Evolutionary conservation across 2,797 vertebrate species (phyloP), one percentile per base, ranked within the genome.

Genomic region (Xyrichtys novacula): DNA sequence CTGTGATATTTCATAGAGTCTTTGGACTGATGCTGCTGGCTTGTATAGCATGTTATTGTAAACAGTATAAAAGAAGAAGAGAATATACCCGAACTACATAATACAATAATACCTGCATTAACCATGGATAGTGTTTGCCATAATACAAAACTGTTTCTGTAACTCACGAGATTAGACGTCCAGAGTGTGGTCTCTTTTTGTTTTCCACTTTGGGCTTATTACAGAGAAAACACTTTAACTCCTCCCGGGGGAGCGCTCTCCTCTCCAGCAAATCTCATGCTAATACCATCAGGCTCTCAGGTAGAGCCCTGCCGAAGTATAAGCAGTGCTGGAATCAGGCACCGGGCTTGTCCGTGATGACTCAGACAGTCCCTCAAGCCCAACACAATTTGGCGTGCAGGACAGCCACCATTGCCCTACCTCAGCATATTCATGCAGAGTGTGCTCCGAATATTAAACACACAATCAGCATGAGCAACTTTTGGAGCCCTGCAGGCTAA

Each of bases 281-380:
- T 79, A 84, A 85, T 77, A 71, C 53, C 66, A 72, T 67, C 75
- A 69, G 46, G 64, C 59, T 80, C 55, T 23, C 76, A 82, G 78
- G 81, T 78, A 69, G 49, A 85, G 55, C 48, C 36, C 49, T 52
- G 68, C 52, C 36, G 3, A 54, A 78, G 67, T 69, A 67, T 86
- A 72, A 78, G 76, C 66, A 59, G 42, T 76, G 69, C 70, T 84
- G 69, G 78, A 89, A 88, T 87, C 80, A 81, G 50, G 83, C 68
- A 49, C 64, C 53, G 59, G 70, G 72, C 81, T 81, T 69, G 78
- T 85, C 84, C 88, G 72, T 63, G 78, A 86, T 91, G 85, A 85
- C 81, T 89, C 88, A 88, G 80, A 83, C 69, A 20, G 84, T 89
- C 85, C 87, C 89, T 88, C 76, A 91, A 85, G 80, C 81, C 86